Conservation (phyloP, 2,113 vertebrate species). For the Lasiurus borealis region DNA sequence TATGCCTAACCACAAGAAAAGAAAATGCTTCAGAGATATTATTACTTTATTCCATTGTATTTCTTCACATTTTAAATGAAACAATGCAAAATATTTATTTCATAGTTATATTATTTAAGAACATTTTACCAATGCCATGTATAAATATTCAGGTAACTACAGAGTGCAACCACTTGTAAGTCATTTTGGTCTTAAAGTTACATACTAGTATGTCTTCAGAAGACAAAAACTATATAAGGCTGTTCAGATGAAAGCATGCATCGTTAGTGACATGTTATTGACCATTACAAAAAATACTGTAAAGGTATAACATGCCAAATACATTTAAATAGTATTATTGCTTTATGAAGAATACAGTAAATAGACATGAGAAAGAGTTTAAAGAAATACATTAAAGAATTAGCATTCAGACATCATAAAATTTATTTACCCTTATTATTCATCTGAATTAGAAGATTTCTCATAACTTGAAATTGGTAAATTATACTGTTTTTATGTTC, state of each 20-base stretch:
- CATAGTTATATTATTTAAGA: slow-evolving; percentile 17
- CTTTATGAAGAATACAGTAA: not conserved
- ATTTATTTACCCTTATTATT: not conserved
- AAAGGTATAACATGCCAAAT: not conserved
- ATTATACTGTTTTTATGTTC: not conserved
- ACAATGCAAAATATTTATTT: slow-evolving; percentile 38
- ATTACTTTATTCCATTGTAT: not conserved
- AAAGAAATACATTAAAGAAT: not conserved
- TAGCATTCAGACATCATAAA: not conserved
- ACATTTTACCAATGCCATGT: slow-evolving; percentile 12
- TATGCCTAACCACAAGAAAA: not conserved
- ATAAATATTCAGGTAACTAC: slow-evolving; percentile 5
- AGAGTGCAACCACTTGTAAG: not conserved
- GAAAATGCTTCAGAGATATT: not conserved
- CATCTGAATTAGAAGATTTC: not conserved
- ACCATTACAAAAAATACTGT: slow-evolving; percentile 39
- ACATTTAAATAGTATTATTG: not conserved
- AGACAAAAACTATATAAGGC: slow-evolving; percentile 13
- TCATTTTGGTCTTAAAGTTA: not conserved
- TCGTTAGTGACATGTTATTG: slow-evolving; percentile 27
- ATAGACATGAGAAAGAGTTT: fast-evolving
- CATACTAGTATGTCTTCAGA: not conserved
- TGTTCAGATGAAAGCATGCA: not conserved
- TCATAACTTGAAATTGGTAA: not conserved
- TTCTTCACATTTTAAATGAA: slow-evolving; percentile 40